Base-by-base conservation (phyloP, 2,113 vertebrate species). In the Callospermophilus lateralis region DNA sequence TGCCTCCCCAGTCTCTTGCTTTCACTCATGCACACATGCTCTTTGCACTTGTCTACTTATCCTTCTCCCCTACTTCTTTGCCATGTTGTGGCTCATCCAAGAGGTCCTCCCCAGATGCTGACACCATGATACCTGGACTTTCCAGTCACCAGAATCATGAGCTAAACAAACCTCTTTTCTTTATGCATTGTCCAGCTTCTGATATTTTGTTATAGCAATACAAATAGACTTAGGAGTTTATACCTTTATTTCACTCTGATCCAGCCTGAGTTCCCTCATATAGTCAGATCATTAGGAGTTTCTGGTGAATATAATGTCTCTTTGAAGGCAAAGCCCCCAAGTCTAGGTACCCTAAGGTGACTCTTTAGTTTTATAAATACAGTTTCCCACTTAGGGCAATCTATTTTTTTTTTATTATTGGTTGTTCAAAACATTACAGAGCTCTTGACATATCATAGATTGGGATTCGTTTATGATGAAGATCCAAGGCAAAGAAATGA, bases 391-490 rank as follows among this genome's bases (percentile, higher is more conserved):
- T 10, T 34, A 58, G 80, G 51, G 84, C 7, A 88, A 78, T 26
- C 24, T 83, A n/a, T n/a, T n/a, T n/a, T n/a, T n/a, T n/a, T n/a
- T n/a, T n/a, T n/a, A n/a, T n/a, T n/a, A n/a, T n/a, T n/a, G n/a
- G n/a, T n/a, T n/a, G n/a, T n/a, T n/a, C n/a, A n/a, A n/a, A n/a
- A n/a, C n/a, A n/a, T n/a, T n/a, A n/a, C n/a, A n/a, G n/a, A n/a
- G n/a, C n/a, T n/a, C n/a, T n/a, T n/a, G n/a, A n/a, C n/a, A n/a
- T n/a, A n/a, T n/a, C n/a, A n/a, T n/a, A 94, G 81, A 68, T 26
- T 34, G 48, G 17, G 37, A 89, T 92, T 19, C 63, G 24, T 28
- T 93, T 92, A 96, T 96, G 1, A 89, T 34, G 5, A 93, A 81
- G 13, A 1, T 12, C 13, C 20, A 87, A 67, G 4, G 70, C 15